Base-by-base conservation (phyloP, 2,888 invertebrate species). In the Napeogenes sylphis region DNA sequence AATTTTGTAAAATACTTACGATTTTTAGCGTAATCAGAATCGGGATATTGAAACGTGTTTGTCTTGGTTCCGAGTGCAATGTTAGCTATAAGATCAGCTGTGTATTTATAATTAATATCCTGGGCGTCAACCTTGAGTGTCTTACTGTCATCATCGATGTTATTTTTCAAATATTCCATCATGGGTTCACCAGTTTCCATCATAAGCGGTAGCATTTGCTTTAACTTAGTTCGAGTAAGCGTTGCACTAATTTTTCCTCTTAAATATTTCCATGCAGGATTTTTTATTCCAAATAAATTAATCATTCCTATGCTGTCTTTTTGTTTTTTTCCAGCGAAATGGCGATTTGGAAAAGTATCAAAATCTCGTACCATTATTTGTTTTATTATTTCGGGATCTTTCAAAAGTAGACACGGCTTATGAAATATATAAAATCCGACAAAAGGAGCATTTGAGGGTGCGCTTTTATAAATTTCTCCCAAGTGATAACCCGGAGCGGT, bases 401-500 rank as follows among this genome's bases (percentile, higher is more conserved):
- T 69, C 14, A 75, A 56, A 8, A 73, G 62, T 2, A 75, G 64
- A 56, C 73, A 74, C 0, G 75, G 74, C 32, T 74, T 75, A 46
- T 74, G 74, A 55, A 74, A 72, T 10, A 75, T 72, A 45, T 74
- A 75, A 60, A 75, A 74, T 2, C 75, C 75, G 8, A 73, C 63
- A 21, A 63, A 70, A 0, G 73, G 71, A 0, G 62, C 69, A 14
- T 72, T 65, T 21, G 54, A 33, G 0, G 68, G 68, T 1, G 72
- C 61, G 8, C 64, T 58, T 0, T 63, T 58, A 46, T 73, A 71
- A 2, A 73, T 62, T 14, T 68, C 58, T 4, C 71, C 73, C 46
- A 75, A 62, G n/a, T 73, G 71, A 42, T 68, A 72, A 1, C 75
- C 74, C 2, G 75, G 74, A 0, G 72, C 67, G 5, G 73, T 69